phyloP scores from a whole-genome alignment of 2,113 vertebrate species.

The Psittacara wagleri region DNA sequence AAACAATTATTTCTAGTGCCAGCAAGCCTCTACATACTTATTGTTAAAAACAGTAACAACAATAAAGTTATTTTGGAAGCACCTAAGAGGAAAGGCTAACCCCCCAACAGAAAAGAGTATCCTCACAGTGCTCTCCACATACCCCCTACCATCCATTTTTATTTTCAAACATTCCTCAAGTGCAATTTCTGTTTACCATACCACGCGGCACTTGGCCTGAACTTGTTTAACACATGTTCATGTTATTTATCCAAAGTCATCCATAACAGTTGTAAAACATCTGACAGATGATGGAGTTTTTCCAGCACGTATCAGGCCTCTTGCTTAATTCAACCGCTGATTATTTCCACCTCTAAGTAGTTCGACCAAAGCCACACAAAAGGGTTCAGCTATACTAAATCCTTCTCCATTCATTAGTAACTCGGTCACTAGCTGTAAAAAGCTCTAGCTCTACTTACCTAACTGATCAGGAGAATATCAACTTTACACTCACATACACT shows the following conservation, averaged over 20 bases:
- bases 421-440: background rate
- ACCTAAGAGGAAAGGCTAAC: background rate
- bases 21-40: background rate
- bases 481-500: background rate
- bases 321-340: background rate
- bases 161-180: conserved; percentile 50
- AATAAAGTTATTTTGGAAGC: background rate
- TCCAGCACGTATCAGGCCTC: conserved; percentile 23
- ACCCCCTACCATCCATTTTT: background rate
- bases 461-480: background rate
- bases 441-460: background rate
- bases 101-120: background rate
- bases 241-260: conserved; percentile 46
- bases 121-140: background rate
- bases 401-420: background rate
- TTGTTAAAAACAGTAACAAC: background rate
- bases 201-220: background rate
- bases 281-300: conserved; percentile 10
- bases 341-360: conserved; percentile 45
- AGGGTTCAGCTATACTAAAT: background rate
- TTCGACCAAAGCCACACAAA: conserved; percentile 26
- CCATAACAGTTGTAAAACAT: conserved; percentile 53
- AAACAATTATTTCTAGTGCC: background rate
- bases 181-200: conserved; percentile 44
- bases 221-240: conserved; percentile 45